These are phyloP conservation scores for Lepidocyrtinus sp. DNA, from an alignment of 2,888 invertebrate genomes.

Conservation along the genomic window DNA sequence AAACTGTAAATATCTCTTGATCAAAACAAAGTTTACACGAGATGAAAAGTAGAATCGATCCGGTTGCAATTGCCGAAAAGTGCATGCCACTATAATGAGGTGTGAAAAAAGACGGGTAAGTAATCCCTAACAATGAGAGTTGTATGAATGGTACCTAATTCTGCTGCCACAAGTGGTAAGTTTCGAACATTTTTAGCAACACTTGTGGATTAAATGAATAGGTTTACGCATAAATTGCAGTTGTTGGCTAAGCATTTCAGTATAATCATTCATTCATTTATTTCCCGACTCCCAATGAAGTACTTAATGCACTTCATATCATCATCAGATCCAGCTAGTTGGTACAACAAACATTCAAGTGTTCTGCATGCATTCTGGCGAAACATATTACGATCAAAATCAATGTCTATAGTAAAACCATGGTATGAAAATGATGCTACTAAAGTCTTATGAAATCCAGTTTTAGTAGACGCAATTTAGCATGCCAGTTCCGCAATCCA, in stretches of 20 bases:
- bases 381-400: too few species aligned
- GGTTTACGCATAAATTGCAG: too few species aligned
- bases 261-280: too few species aligned
- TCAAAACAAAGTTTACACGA: conserved; percentile 24
- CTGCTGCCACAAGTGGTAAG: too few species aligned
- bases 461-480: conserved; percentile 15
- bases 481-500: conserved; percentile 54
- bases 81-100: neutral
- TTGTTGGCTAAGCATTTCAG: too few species aligned
- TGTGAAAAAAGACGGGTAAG: neutral
- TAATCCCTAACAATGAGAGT: neutral
- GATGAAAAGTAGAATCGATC: conserved; percentile 28
- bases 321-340: too few species aligned
- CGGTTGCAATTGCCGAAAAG: neutral
- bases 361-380: too few species aligned
- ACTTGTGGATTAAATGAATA: too few species aligned
- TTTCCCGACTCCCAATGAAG: too few species aligned
- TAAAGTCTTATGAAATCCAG: conserved; percentile 35
- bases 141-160: neutral
- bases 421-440: neutral
- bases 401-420: neutral
- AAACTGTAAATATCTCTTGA: conserved; percentile 28
- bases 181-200: too few species aligned
- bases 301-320: too few species aligned
- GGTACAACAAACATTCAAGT: too few species aligned